Percentiles rank a stretch among this genome's conserved stretches.
Evolutionary conservation across 2,888 invertebrate genomes (phyloP).

Genomic region (Lobophora halterata): DNA sequence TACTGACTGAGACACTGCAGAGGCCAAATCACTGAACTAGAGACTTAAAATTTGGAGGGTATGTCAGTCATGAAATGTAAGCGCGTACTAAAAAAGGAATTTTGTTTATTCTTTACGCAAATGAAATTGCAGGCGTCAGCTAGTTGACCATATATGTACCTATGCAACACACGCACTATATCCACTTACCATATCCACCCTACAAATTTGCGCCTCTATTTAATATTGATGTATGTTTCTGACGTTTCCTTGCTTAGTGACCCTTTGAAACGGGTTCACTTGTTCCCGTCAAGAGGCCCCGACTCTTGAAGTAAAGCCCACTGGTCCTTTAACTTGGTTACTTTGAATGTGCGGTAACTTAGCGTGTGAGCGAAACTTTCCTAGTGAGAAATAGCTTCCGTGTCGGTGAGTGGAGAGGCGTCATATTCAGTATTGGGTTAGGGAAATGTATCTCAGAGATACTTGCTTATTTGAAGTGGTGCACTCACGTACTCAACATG

Average conservation of each 20-base stretch:
- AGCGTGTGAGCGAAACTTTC: conserved; percentile 35
- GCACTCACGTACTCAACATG: too few species aligned
- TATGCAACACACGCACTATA: background rate
- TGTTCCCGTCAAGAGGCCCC: conserved; percentile 34
- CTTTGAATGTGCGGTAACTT: conserved; percentile 51
- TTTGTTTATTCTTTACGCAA: too few species aligned
- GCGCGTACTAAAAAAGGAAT: too few species aligned
- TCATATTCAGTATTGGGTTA: conserved; percentile 15
- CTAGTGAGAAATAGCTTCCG: conserved; percentile 46
- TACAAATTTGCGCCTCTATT: conserved; percentile 19
- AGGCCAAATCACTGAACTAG: too few species aligned
- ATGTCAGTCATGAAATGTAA: too few species aligned
- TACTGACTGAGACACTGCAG: too few species aligned
- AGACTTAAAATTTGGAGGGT: too few species aligned
- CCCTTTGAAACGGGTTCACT: conserved; percentile 47
- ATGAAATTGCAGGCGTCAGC: too few species aligned
- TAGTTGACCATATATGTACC: too few species aligned
- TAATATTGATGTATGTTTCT: conserved; percentile 73
- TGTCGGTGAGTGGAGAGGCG: conserved; percentile 7
- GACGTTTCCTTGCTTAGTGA: conserved; percentile 67
- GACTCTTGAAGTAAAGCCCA: conserved; percentile 34
- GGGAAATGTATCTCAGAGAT: conserved; percentile 2
- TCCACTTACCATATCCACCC: conserved; percentile 1
- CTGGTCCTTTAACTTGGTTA: conserved; percentile 50
- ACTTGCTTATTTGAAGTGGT: too few species aligned